Percentiles rank a stretch among this genome's conserved stretches.
These are phyloP conservation scores for Phataginus tetradactyla DNA, from an alignment of 2,797 vertebrate genomes.

Conservation along the genomic window DNA sequence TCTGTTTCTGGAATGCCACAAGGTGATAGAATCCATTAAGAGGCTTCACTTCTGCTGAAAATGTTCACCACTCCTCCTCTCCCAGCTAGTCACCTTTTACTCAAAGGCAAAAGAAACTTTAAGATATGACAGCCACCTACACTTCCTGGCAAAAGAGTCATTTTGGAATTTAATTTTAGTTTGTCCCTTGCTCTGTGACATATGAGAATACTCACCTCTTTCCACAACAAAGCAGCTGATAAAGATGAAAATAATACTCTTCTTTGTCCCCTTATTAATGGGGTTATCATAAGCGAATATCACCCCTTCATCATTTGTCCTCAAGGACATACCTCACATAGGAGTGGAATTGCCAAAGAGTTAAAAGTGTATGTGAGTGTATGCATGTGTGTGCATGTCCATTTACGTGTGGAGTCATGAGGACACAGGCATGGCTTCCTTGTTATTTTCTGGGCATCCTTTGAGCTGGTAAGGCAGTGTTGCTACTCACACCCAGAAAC, in stretches of 20 bases:
- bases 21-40: neutral
- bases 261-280: too few species aligned
- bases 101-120: neutral
- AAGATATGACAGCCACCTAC: fast-evolving
- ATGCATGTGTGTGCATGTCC: fast-evolving
- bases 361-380: neutral
- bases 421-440: neutral
- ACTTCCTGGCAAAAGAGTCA: neutral
- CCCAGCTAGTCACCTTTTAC: neutral
- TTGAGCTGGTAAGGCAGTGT: neutral
- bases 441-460: neutral
- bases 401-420: neutral
- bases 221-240: neutral
- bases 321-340: neutral
- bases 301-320: neutral
- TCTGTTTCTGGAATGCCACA: neutral
- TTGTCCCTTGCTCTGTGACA: too few species aligned
- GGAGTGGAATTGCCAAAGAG: neutral
- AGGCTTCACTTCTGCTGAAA: neutral
- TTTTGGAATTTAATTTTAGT: neutral
- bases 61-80: fast-evolving
- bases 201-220: neutral
- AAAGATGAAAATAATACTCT: neutral
- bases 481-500: neutral
- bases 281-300: too few species aligned